Evolutionary conservation across 2,888 invertebrate species (phyloP).

Genomic region (Parnassius glacialis): DNA sequence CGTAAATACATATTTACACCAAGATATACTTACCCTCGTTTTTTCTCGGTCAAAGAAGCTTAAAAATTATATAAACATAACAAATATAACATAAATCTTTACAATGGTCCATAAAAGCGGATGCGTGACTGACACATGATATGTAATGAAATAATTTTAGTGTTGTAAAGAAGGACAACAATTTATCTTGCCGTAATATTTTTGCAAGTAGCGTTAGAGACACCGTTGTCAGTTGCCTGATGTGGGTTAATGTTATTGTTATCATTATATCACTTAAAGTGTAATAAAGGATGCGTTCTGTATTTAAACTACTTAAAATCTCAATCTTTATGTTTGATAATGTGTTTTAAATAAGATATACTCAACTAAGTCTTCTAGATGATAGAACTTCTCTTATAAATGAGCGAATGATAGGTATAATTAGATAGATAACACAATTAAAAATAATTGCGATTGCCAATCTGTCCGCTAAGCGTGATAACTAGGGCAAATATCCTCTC

Average conservation of each 20-base stretch:
- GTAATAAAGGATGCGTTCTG: slow-evolving; percentile 21
- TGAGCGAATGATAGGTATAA: no score
- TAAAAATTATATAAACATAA: not conserved
- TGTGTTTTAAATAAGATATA: no score
- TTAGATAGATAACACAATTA: no score
- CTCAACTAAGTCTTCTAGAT: no score
- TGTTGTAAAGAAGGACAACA: not conserved
- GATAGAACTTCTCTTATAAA: no score
- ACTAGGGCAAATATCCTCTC: no score
- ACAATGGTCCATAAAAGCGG: slow-evolving; percentile 6
- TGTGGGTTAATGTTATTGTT: slow-evolving; percentile 31
- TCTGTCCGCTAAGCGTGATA: no score
- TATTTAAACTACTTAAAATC: slow-evolving; percentile 30
- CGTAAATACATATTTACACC: slow-evolving; percentile 33
- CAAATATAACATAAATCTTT: not conserved
- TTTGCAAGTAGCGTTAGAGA: slow-evolving; percentile 34
- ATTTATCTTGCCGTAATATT: slow-evolving; percentile 29
- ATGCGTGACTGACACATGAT: not conserved
- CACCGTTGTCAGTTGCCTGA: slow-evolving; percentile 33
- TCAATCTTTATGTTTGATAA: not conserved
- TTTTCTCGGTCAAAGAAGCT: slow-evolving; percentile 13
- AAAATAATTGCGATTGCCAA: no score
- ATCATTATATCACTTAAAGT: slow-evolving; percentile 23
- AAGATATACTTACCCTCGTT: slow-evolving; percentile 25
- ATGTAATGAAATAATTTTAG: not conserved